Base-by-base conservation (phyloP, 1,140 invertebrate genomes). In the Heterodera carotae region DNA sequence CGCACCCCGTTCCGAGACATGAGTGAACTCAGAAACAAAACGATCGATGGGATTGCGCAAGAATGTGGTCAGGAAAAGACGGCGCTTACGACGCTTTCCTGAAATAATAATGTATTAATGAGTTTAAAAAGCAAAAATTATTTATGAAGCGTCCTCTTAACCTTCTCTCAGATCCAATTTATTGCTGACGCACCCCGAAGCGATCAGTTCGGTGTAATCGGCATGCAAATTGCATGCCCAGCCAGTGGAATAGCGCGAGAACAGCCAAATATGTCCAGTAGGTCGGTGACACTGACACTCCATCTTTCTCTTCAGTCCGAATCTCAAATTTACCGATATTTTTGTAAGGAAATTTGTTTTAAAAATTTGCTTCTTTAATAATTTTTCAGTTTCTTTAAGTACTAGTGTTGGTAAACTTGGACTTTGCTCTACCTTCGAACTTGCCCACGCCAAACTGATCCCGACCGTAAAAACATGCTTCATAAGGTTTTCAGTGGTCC, bases 221-320 rank as follows among this genome's bases (percentile, higher is more conserved):
- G 97, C 95, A 89, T 99, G 97, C 25, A 99, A 90, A 69, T 97
- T 96, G 90, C 97, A 99, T 85, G 94, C 94, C 97, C 97, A 99
- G 68, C 97, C 97, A 25, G 95, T 97, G 8, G 96, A 97, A 89
- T 97, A 98, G 84, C 97, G 91, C 87, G 95, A 97, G 89, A 99
- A 98, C 67, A 99, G 90, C 97, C 97, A 99, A 78, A 92, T 90
- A 48, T 60, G 68, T 39, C 62, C 62, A 29, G 15, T 34, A 12
- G 29, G 62, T n/a, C 36, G 48, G 22, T 36, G 59, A 34, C 59
- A 71, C 18, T 36, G 10, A 62, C n/a, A 56, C 8, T n/a, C 29
- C 62, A 15, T 66, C 33, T 66, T 66, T 31, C 22, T 29, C 27
- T 29, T 31, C 33, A 12, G 8, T 29, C 25, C 62, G 31, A 27